Conservation (phyloP, 2,888 invertebrate genomes). For the Fabriciana adippe region DNA sequence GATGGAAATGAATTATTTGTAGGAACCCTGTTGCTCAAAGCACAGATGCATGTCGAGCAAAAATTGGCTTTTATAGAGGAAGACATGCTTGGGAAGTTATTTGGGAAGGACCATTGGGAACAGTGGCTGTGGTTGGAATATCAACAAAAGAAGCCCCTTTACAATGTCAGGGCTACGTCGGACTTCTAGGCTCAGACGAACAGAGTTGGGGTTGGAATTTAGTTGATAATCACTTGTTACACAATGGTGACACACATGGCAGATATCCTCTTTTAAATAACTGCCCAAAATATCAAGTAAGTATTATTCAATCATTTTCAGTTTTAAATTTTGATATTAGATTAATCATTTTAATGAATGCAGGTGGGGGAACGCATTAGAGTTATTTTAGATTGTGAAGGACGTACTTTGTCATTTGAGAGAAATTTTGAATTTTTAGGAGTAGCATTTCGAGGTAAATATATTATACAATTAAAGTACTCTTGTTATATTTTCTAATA, state of each 20-base stretch:
- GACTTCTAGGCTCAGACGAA: constrained; percentile 96
- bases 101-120: constrained; percentile 99
- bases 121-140: constrained; percentile 98
- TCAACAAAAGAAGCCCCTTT: constrained; percentile 96
- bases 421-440: constrained; percentile 99
- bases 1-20: constrained; percentile 33
- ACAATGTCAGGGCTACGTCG: constrained; percentile 97
- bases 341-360: constrained; percentile 41
- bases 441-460: constrained; percentile 95
- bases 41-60: constrained; percentile 96
- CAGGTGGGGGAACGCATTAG: constrained; percentile 98
- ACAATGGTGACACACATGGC: constrained; percentile 97
- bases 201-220: constrained; percentile 99
- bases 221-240: constrained; percentile 97
- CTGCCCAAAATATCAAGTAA: constrained; percentile 98
- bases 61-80: constrained; percentile 94
- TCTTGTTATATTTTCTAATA: neutral
- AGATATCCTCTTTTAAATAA: constrained; percentile 97
- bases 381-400: constrained; percentile 98
- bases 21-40: constrained; percentile 99
- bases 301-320: constrained; percentile 24
- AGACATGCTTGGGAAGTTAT: constrained; percentile 99
- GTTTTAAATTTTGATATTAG: neutral
- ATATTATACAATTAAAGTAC: neutral
- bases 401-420: constrained; percentile 97